Evolutionary conservation across 2,888 invertebrate genomes (phyloP), one percentile per base, ranked within the genome.

Genomic region (Drosophila cracens): DNA sequence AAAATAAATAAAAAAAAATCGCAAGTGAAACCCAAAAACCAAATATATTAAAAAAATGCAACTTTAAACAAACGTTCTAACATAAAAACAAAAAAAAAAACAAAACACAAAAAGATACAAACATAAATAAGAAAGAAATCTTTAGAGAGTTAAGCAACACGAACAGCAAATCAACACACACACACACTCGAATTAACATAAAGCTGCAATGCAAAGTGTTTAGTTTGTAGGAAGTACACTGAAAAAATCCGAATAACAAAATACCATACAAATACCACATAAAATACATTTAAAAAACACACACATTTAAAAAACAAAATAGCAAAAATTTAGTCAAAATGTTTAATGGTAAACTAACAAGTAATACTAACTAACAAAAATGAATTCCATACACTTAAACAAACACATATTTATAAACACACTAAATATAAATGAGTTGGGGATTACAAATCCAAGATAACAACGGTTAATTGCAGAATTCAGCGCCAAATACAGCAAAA

Each of bases 251-350:
- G 54, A 74, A 70, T 66, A 66, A 66, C 66, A 76, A 74, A 81
- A 78, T 60, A 76, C 59, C 76, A 84, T 65, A 72, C 48, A 66
- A 27, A 65, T 72, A 69, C 68, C 60, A 76, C 66, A 72, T 65
- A 66, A 76, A 60, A 73, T 51, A 70, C 62, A 79, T 63, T 38
- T 56, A 56, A 56, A 38, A 27, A 54, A 65, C 66, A 65, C 57
- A 79, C 74, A 58, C 68, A 56, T 34, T 58, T 16, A 56, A 70
- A 77, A 58, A 43, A 49, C 40, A 53, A 69, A 67, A 80, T 84
- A 89, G 90, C 74, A 72, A 78, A 81, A 89, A 85, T 86, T 82
- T 84, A 87, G 82, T 81, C 78, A 75, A 91, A 83, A 82, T 82
- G 79, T 85, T 82, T 80, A 82, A 80, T 79, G 76, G 79, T 79